Evolutionary conservation across 2,888 invertebrate genomes (phyloP), one percentile per base, ranked within the genome.

Genomic region (Leptinotarsa tumamoca): DNA sequence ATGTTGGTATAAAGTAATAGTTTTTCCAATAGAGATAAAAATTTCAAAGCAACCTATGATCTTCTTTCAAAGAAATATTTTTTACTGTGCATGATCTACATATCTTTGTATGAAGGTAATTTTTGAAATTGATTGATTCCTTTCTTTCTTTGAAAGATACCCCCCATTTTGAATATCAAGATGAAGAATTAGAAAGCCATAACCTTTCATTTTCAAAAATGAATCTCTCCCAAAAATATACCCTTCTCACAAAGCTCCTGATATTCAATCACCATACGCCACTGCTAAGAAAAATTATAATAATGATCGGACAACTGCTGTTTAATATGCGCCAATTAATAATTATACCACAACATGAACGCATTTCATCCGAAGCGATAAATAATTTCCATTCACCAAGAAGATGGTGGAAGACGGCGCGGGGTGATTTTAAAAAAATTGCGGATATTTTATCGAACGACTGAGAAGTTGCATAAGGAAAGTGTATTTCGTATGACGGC

Each of bases 281-380:
- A 58, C 58, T 58, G 58, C 23, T 23, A 21, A 14, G 15, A 23
- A 58, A 18, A 58, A 58, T 23, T 21, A 15, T 23, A 58, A 58
- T 23, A 58, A 10, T 23, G 4, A 58, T 58, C 58, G 23, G 23
- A 58, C 23, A 10, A 58, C 23, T 4, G 58, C 7, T 58, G 58
- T 58, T 23, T 58, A 58, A 58, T 58, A 58, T 58, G 58, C 58
- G 58, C 58, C 58, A 58, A 58, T 58, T 58, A 27, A 58, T 58
- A 58, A 58, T 15, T 58, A 58, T 23, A 21, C 58, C 23, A 15
- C 58, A 23, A 58, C 58, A 58, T 58, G 58, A 58, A 58, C 58
- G 58, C 58, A 58, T 58, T 58, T 58, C 58, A 58, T 58, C 58
- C 58, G 58, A 58, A 58, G 58, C 58, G 58, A 58, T 58, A 21